Evolutionary conservation across 2,888 invertebrate genomes (phyloP).

Genomic region (Tuberolachnus salignus): DNA sequence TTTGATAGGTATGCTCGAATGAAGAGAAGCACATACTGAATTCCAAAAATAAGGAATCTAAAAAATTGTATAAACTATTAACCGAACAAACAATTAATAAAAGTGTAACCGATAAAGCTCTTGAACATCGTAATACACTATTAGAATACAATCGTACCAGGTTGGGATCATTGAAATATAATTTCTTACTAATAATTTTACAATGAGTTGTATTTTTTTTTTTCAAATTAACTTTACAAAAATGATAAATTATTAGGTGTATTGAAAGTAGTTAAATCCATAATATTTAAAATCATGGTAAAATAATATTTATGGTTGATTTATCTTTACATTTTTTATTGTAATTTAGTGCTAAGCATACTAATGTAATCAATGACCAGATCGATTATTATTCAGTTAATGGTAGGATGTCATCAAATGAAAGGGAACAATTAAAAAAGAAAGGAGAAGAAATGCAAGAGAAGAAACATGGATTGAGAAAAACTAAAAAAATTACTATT

Average conservation of each 20-base stretch:
- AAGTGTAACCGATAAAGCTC: conserved; percentile 69
- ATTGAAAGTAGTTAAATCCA: too few species aligned
- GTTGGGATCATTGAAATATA: too few species aligned
- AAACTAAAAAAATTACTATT: conserved; percentile 73
- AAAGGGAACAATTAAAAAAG: conserved; percentile 71
- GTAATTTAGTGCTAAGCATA: conserved; percentile 72
- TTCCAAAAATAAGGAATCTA: conserved; percentile 58
- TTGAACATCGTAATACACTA: conserved; percentile 77
- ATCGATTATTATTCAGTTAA: conserved; percentile 88
- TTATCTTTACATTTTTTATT: too few species aligned
- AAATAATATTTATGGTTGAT: too few species aligned
- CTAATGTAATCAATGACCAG: conserved; percentile 89
- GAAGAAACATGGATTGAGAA: conserved; percentile 73
- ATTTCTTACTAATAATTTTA: too few species aligned
- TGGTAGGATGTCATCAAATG: conserved; percentile 78
- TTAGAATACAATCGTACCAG: conserved; percentile 84
- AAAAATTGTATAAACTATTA: conserved; percentile 56
- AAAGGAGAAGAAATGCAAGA: conserved; percentile 69
- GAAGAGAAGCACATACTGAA: conserved; percentile 58
- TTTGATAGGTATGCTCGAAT: conserved; percentile 57
- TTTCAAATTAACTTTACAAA: too few species aligned
- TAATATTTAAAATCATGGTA: too few species aligned
- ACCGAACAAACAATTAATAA: conserved; percentile 64
- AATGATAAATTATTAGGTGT: conserved; percentile 80
- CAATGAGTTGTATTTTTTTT: too few species aligned